These are phyloP conservation scores for Pachypeltis micranthus DNA, from an alignment of 1,140 invertebrate species.

Conservation along the genomic window DNA sequence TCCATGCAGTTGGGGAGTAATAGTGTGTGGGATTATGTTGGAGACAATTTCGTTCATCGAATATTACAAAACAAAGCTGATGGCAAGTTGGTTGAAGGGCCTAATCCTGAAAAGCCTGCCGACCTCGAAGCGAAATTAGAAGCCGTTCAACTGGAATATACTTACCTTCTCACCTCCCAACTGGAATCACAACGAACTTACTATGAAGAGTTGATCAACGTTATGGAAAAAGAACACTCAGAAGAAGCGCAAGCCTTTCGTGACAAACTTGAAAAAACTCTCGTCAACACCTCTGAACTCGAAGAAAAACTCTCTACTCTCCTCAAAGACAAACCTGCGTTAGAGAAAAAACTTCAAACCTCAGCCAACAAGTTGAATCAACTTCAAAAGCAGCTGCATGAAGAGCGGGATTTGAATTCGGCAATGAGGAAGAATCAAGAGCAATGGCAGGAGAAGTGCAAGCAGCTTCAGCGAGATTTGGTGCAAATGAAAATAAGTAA, in stretches of 20 bases:
- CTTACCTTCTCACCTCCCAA: slow-evolving; percentile 92
- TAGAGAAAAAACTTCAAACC: slow-evolving; percentile 25
- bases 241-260: slow-evolving; percentile 41
- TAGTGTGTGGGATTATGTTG: slow-evolving; percentile 94
- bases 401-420: slow-evolving; percentile 65
- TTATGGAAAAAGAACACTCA: slow-evolving; percentile 43
- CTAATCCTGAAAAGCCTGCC: slow-evolving; percentile 36
- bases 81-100: slow-evolving; percentile 84
- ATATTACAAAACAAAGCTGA: slow-evolving; percentile 93
- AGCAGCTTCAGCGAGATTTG: slow-evolving; percentile 49
- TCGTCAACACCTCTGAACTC: slow-evolving; percentile 34
- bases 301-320: slow-evolving; percentile 27
- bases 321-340: slow-evolving; percentile 22
- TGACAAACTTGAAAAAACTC: slow-evolving; percentile 36
- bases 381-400: slow-evolving; percentile 52
- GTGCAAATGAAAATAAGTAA: slow-evolving; percentile 42
- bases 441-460: slow-evolving; percentile 57
- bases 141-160: slow-evolving; percentile 88
- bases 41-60: slow-evolving; percentile 95
- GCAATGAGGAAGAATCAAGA: slow-evolving; percentile 65
- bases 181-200: slow-evolving; percentile 86
- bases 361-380: slow-evolving; percentile 44
- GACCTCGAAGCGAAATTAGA: slow-evolving; percentile 79
- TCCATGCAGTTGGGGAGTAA: slow-evolving; percentile 91
- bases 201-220: slow-evolving; percentile 73